Evolutionary conservation across 2,888 invertebrate genomes (phyloP).

Genomic region (Synergus japonicus): DNA sequence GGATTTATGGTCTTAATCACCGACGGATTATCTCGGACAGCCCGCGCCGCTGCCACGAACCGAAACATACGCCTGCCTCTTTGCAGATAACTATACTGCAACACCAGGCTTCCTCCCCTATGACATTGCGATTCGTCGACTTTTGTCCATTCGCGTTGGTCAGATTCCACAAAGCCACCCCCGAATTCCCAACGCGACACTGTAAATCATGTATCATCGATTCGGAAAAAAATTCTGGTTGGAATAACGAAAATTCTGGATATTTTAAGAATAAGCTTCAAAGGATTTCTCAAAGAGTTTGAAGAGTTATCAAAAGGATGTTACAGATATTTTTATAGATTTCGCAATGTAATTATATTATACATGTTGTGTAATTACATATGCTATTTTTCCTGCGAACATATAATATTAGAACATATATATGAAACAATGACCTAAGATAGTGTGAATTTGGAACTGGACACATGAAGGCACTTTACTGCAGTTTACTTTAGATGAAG

Average conservation of each 20-base stretch:
- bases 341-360: no score
- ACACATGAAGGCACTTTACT: neutral
- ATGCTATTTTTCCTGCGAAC: no score
- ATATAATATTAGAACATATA: no score
- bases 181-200: neutral
- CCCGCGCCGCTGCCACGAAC: slow-evolving; percentile 72
- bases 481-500: neutral
- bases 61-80: slow-evolving; percentile 76
- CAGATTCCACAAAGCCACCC: slow-evolving; percentile 31
- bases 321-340: no score
- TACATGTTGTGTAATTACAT: no score
- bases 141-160: slow-evolving; percentile 36
- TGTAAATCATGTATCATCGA: neutral
- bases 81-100: slow-evolving; percentile 74
- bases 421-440: neutral
- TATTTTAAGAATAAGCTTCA: no score
- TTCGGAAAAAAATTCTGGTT: no score
- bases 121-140: slow-evolving; percentile 38
- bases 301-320: no score
- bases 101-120: slow-evolving; percentile 56
- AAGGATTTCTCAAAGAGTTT: no score
- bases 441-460: neutral
- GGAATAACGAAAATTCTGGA: no score
- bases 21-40: slow-evolving; percentile 80
- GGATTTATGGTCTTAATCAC: slow-evolving; percentile 84